Percentiles rank a stretch among this genome's conserved stretches.
phyloP scores from a whole-genome alignment of 1,140 invertebrate genomes.

The Oncopodura yosiiana region DNA sequence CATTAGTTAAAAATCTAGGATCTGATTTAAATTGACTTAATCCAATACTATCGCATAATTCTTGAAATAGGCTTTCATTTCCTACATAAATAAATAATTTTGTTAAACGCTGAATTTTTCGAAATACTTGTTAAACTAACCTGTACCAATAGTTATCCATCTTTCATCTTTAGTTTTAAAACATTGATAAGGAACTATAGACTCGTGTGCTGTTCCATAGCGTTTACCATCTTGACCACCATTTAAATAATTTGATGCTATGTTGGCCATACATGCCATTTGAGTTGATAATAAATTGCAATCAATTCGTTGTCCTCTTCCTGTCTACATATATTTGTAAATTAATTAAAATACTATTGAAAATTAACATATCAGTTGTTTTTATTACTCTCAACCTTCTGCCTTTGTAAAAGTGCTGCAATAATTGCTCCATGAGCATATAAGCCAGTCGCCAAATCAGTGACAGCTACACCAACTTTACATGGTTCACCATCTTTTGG shows the following conservation, averaged over 20 bases:
- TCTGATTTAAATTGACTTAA: constrained; percentile 52
- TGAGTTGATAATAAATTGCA: constrained; percentile 89
- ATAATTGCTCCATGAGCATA: constrained; percentile 93
- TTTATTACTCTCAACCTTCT: constrained; percentile 10
- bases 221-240: constrained; percentile 54
- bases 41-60: constrained; percentile 55
- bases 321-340: constrained; percentile 45
- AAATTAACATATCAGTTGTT: background rate
- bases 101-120: background rate
- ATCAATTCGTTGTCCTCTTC: constrained; percentile 82
- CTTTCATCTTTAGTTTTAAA: constrained; percentile 67
- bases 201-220: constrained; percentile 85
- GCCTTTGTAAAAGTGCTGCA: constrained; percentile 51
- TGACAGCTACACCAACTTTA: constrained; percentile 86
- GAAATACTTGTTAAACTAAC: constrained; percentile 36
- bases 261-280: constrained; percentile 75
- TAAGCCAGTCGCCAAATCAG: constrained; percentile 82
- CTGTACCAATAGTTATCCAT: constrained; percentile 65
- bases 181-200: constrained; percentile 87
- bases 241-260: constrained; percentile 86
- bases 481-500: constrained; percentile 67
- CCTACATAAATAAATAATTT: constrained; percentile 13
- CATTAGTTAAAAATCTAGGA: constrained; percentile 61
- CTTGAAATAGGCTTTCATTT: constrained; percentile 63
- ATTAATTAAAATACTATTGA: background rate